Base-by-base conservation (phyloP, 2,113 vertebrate species). In the Odobenus rosmarus region DNA sequence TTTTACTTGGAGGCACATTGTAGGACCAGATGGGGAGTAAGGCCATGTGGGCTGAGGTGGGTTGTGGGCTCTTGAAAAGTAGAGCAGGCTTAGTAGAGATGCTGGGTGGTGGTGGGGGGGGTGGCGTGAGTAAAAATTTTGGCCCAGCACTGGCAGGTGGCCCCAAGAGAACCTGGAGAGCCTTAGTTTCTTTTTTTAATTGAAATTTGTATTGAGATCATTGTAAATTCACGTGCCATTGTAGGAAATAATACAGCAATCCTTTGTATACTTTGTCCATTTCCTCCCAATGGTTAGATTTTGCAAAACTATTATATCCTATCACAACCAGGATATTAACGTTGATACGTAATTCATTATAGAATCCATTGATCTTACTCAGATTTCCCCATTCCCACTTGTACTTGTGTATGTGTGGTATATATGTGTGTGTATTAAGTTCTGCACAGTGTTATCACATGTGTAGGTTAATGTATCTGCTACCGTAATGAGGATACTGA, bases 151-250 rank as follows among this genome's bases (percentile, higher is more conserved):
- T 64, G 16, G 51, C 87, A 4, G 53, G 77, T 76, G 13, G 49
- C 55, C 72, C 59, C 16, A 59, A 61, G 80, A 86, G 42, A 94
- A 77, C 26, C 59, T 64, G 28, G 53, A 57, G 89, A 86, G 7
- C 51, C 93, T 81, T 21, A 7, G 36, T 39, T 82, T 24, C 62
- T 80, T 88, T 49, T 36, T 71, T 77, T 4, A 79, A 83, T 71
- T 82, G 55, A 87, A 88, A 31, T 69, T 93, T 95, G 80, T 79
- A 90, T 94, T 94, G 90, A 94, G 24, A 77, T 92, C 76, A 85
- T 83, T 88, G 55, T 89, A 97, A 85, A 79, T 61, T 59, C 59
- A 89, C 53, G 21, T 76, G 59, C 51, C 82, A 16, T 71, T 89
- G 13, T 90, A 46, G 71, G 67, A 92, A 89, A 62, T 59, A 89